Percentiles rank a stretch among this genome's conserved stretches.
phyloP scores from a whole-genome alignment of 2,797 vertebrate species.

The Anguilla marmorata region DNA sequence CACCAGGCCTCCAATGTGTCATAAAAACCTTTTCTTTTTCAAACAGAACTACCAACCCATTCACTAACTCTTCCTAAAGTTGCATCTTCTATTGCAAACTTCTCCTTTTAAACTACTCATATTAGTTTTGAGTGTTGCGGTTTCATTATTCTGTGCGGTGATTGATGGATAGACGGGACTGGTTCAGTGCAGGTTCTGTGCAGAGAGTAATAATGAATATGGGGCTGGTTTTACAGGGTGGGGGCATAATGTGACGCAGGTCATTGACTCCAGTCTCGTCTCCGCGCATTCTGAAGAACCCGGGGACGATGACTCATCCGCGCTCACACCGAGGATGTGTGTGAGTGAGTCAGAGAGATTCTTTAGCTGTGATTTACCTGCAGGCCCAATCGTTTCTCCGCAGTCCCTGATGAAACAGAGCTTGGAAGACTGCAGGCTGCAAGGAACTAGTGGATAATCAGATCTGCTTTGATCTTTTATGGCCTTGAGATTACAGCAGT shows the following conservation, averaged over 20 bases:
- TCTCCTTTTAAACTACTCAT: neutral
- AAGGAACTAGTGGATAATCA: neutral
- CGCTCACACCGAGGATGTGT: slow-evolving; percentile 46
- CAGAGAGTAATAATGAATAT: neutral
- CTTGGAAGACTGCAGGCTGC: neutral
- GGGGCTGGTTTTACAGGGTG: slow-evolving; percentile 26
- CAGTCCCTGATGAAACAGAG: neutral
- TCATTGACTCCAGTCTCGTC: slow-evolving; percentile 47
- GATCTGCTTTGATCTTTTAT: neutral
- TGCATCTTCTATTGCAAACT: neutral
- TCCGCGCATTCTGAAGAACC: slow-evolving; percentile 51
- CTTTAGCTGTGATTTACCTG: neutral
- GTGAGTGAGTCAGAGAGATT: slow-evolving; percentile 58
- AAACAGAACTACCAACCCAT: neutral
- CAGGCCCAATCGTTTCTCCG: neutral
- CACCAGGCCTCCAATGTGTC: neutral
- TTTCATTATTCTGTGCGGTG: neutral
- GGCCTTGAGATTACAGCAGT: neutral
- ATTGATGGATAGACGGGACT: neutral
- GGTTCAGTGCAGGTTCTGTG: neutral
- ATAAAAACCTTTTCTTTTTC: neutral
- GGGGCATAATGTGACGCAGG: slow-evolving; percentile 54
- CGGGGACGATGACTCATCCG: slow-evolving; percentile 64
- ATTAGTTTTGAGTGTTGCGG: neutral
- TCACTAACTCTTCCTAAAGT: neutral